Evolutionary conservation across 2,113 vertebrate genomes (phyloP), one percentile per base, ranked within the genome.

Genomic region (Syngnathus typhle): DNA sequence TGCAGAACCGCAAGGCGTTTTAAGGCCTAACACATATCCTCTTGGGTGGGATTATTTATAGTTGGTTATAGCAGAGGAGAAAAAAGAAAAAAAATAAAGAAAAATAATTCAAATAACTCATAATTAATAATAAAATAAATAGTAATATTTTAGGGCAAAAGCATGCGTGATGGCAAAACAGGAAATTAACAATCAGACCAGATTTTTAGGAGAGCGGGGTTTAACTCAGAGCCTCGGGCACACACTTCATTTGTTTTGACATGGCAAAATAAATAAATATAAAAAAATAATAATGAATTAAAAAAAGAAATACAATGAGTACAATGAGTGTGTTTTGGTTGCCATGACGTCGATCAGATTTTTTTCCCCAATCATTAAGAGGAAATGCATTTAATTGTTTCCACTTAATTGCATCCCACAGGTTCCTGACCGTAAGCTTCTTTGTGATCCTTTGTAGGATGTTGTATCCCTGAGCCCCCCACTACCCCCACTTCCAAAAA

Each of bases 401-500:
- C 38, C n/a, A 39, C 27, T 41, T 62, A 62, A 62, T 44, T 62
- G 60, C 60, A 27, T 43, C 68, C 68, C 74, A 27, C 78, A 82
- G 72, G 77, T 55, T 77, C 67, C 65, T 59, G 58, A 72, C 67
- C 49, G 39, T 64, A 72, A 72, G 65, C 69, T 75, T 15, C 68
- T 47, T 66, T 43, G 21, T 71, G 52, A 64, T 75, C 77, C 67
- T 83, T 36, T 0, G 74, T 73, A 81, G 61, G 64, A 39, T 60
- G 21, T 27, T 32, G 59, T 55, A 67, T 80, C 80, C 68, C 75
- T 41, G n/a, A 59, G 61, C 64, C 63, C n/a, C 65, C 71, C 78
- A 68, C 51, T 75, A 74, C 78, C 69, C 18, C n/a, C 78, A 83
- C 87, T 70, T 81, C 83, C 69, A 46, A 77, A 73, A 55, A 23